Evolutionary conservation across 2,113 vertebrate species (phyloP).

Genomic region (Misgurnus anguillicaudatus): DNA sequence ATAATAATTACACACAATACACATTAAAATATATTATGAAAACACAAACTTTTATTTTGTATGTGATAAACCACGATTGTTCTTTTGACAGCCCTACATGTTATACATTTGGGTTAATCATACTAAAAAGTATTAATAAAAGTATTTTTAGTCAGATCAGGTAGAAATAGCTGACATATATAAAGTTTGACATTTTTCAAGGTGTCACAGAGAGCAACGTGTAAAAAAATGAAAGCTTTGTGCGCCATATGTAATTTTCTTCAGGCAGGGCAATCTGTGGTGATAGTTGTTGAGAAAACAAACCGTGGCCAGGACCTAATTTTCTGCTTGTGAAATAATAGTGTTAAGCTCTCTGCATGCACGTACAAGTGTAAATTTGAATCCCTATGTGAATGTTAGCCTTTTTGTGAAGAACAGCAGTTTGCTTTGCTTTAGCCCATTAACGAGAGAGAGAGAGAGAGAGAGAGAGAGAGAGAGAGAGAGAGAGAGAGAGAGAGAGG

Average conservation of each 20-base stretch:
- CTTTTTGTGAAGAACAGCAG: slow-evolving; percentile 30
- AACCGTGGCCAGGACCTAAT: neutral
- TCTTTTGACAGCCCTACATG: no score
- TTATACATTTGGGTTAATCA: no score
- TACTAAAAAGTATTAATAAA: no score
- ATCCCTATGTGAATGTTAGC: slow-evolving; percentile 15
- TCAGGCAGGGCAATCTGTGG: slow-evolving; percentile 13
- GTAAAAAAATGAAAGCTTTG: neutral
- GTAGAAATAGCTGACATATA: neutral
- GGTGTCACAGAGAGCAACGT: neutral
- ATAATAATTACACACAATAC: no score
- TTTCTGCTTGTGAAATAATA: slow-evolving; percentile 29
- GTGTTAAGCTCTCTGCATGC: slow-evolving; percentile 25
- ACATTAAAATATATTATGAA: no score
- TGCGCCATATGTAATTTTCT: slow-evolving; percentile 6
- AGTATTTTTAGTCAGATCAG: neutral
- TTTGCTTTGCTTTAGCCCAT: slow-evolving; percentile 22
- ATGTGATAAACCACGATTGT: no score
- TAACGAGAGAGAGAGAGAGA: slow-evolving; percentile 24
- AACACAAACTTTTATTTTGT: no score
- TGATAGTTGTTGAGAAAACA: slow-evolving; percentile 27
- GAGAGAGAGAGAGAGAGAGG: slow-evolving; percentile 41
- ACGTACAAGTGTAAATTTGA: slow-evolving; percentile 26
- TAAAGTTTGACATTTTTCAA: neutral
- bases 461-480: slow-evolving; percentile 6